Evolutionary conservation across 1,140 invertebrate species (phyloP).

Genomic region (Drosophila sulfurigaster): DNA sequence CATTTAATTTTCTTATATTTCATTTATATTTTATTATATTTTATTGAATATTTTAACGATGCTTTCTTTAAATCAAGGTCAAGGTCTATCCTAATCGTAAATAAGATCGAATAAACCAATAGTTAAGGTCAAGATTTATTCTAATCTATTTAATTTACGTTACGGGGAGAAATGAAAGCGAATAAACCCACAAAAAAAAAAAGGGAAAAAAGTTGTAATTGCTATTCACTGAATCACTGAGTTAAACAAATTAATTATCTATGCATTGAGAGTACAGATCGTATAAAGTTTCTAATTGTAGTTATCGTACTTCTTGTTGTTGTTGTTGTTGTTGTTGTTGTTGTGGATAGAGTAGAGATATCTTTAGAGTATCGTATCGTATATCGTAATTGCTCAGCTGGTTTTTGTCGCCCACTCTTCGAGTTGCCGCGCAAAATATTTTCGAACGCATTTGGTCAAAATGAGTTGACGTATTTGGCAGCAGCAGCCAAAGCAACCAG

Average conservation of each 20-base stretch:
- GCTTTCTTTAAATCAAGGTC: too few relatives aligned
- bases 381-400: conserved; percentile 47
- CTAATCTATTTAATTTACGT: too few relatives aligned
- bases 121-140: too few relatives aligned
- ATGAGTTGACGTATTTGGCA: conserved; percentile 76
- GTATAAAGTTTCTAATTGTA: background rate
- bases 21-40: too few relatives aligned
- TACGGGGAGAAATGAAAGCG: too few relatives aligned
- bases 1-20: too few relatives aligned
- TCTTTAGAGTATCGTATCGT: background rate
- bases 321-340: background rate
- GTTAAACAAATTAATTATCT: conserved; percentile 13
- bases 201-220: too few relatives aligned
- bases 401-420: conserved; percentile 59
- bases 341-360: background rate
- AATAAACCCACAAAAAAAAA: too few relatives aligned
- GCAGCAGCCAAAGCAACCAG: background rate
- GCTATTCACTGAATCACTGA: background rate
- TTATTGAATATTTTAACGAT: too few relatives aligned
- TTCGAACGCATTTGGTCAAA: conserved; percentile 74
- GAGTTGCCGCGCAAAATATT: conserved; percentile 52
- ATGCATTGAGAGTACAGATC: too few relatives aligned
- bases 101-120: too few relatives aligned
- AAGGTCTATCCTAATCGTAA: too few relatives aligned
- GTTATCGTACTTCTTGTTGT: background rate